These are phyloP conservation scores for Rhinichthys klamathensis DNA, from an alignment of 2,113 vertebrate genomes.

Conservation along the genomic window DNA sequence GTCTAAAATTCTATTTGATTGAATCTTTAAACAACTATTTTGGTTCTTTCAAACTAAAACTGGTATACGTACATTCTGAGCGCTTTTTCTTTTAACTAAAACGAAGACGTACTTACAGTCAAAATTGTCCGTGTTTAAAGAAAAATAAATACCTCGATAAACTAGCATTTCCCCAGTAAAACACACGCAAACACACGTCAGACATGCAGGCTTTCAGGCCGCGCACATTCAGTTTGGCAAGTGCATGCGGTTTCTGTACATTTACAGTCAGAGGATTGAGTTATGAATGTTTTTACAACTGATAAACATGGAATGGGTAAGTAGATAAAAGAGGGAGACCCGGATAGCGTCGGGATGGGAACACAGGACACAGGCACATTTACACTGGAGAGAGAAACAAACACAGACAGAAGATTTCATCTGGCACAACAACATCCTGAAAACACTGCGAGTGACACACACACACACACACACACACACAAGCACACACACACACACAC, in stretches of 20 bases:
- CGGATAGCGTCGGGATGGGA: slow-evolving; percentile 66
- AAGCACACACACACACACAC: no score
- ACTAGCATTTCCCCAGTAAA: neutral
- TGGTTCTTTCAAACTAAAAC: neutral
- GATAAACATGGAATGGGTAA: slow-evolving; percentile 48
- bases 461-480: slow-evolving; percentile 53
- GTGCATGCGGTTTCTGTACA: slow-evolving; percentile 34
- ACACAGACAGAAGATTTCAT: slow-evolving; percentile 47
- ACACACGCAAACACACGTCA: slow-evolving; percentile 2
- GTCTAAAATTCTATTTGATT: neutral
- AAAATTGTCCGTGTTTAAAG: slow-evolving; percentile 23
- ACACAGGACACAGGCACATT: slow-evolving; percentile 66
- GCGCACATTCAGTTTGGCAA: neutral
- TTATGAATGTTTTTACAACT: neutral
- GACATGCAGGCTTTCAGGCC: slow-evolving; percentile 21
- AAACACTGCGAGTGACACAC: neutral
- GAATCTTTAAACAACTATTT: neutral
- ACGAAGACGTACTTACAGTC: neutral
- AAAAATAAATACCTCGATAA: slow-evolving; percentile 28
- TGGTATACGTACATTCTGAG: neutral
- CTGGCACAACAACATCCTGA: slow-evolving; percentile 45
- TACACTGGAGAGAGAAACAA: slow-evolving; percentile 64
- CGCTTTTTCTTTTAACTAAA: neutral
- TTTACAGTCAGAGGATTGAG: neutral
- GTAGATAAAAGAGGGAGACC: slow-evolving; percentile 65